Conservation (phyloP, 1,140 invertebrate species). For the Drosophila burlai region DNA sequence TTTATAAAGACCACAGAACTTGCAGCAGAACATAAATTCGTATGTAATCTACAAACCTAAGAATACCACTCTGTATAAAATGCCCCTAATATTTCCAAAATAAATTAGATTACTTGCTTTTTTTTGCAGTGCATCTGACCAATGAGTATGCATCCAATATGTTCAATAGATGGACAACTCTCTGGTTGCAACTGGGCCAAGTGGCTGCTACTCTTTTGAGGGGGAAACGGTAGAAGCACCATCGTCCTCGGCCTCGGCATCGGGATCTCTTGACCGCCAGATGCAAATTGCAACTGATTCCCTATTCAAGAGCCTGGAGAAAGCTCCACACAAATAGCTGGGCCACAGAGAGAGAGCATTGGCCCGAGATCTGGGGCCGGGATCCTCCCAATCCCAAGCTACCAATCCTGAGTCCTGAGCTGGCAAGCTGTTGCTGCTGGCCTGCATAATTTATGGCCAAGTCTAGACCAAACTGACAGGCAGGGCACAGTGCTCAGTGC, state of each 20-base stretch:
- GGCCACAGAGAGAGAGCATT: slow-evolving; percentile 33
- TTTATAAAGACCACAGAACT: not conserved
- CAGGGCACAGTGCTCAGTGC: slow-evolving; percentile 3
- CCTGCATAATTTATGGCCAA: slow-evolving; percentile 67
- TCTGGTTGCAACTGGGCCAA: slow-evolving; percentile 65
- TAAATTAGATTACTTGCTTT: fast-evolving
- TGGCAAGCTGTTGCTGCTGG: slow-evolving; percentile 58
- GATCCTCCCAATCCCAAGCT: not conserved
- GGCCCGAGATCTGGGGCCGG: slow-evolving; percentile 7
- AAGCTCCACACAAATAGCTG: slow-evolving; percentile 44
- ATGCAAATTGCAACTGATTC: slow-evolving; percentile 80
- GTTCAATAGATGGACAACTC: slow-evolving; percentile 40
- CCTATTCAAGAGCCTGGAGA: slow-evolving; percentile 60
- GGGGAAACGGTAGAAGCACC: not conserved
- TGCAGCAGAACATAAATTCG: no score
- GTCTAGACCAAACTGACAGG: slow-evolving; percentile 74
- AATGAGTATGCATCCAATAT: slow-evolving; percentile 48
- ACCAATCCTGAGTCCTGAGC: slow-evolving; percentile 3
- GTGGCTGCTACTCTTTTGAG: slow-evolving; percentile 41
- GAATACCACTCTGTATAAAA: not conserved
- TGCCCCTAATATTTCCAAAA: not conserved
- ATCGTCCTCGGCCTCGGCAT: slow-evolving; percentile 4
- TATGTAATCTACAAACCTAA: not conserved
- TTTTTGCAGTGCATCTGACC: not conserved
- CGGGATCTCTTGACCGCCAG: slow-evolving; percentile 49